Evolutionary conservation across 2,797 vertebrate species (phyloP).

Genomic region (Eupleurogrammus muticus): DNA sequence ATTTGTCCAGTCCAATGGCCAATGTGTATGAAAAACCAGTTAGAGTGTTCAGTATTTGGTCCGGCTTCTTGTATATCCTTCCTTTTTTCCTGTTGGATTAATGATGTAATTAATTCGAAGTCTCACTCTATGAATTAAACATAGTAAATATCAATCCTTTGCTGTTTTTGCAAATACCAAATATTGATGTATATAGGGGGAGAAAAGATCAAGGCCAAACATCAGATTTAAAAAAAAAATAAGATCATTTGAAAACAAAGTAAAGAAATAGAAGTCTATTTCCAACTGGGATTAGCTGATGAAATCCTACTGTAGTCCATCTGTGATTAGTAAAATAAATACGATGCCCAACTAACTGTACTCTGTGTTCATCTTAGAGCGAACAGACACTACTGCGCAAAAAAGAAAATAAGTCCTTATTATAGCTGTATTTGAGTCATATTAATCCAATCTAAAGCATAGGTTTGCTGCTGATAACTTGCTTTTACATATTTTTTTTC

Average conservation of each 20-base stretch:
- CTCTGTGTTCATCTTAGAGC: slow-evolving; percentile 2
- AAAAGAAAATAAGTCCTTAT: neutral
- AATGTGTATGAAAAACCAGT: neutral
- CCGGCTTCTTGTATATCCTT: neutral
- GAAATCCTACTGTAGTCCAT: slow-evolving; percentile 3
- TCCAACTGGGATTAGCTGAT: slow-evolving; percentile 17
- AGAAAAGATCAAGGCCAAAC: neutral
- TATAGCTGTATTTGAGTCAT: neutral
- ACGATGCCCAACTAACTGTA: neutral
- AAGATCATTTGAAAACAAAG: neutral
- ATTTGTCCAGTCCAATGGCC: neutral
- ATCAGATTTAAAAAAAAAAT: slow-evolving; percentile 2
- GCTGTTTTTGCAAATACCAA: neutral
- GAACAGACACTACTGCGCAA: neutral
- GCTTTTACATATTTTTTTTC: neutral
- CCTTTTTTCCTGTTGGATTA: neutral
- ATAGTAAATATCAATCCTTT: neutral
- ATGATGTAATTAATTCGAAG: slow-evolving; percentile 9
- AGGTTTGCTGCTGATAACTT: neutral
- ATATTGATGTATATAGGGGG: neutral
- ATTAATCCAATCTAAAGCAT: neutral
- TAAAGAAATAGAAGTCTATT: neutral
- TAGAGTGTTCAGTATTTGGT: neutral
- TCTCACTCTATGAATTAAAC: neutral
- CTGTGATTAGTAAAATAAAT: slow-evolving; percentile 32